Evolutionary conservation across 2,113 vertebrate genomes (phyloP).

Genomic region (Ophthalmolycus amberensis): DNA sequence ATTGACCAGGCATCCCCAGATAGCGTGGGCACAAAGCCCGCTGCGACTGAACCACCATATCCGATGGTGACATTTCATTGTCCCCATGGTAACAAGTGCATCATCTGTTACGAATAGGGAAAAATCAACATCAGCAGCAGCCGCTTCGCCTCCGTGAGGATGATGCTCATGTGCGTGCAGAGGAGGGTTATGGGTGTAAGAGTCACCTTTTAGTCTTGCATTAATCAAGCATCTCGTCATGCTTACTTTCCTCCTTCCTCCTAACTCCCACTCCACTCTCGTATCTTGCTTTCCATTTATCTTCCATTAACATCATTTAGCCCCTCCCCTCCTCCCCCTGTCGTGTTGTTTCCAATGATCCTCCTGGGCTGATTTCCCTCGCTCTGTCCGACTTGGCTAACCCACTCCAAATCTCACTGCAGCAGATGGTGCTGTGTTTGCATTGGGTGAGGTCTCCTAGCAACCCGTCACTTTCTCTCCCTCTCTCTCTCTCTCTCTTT

Average conservation of each 20-base stretch:
- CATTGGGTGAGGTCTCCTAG: slow-evolving; percentile 81
- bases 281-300: slow-evolving; percentile 10
- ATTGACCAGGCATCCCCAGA: slow-evolving; percentile 4
- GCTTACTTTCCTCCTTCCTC: neutral
- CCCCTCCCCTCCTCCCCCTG: slow-evolving; percentile 12
- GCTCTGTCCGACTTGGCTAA: slow-evolving; percentile 61
- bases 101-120: slow-evolving; percentile 38
- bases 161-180: neutral
- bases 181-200: slow-evolving; percentile 26
- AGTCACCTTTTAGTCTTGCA: slow-evolving; percentile 68
- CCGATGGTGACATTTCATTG: slow-evolving; percentile 47
- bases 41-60: slow-evolving; percentile 11
- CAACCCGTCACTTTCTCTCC: slow-evolving; percentile 69
- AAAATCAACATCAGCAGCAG: slow-evolving; percentile 19
- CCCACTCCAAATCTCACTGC: slow-evolving; percentile 74
- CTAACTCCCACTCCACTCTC: neutral
- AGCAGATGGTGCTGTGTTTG: slow-evolving; percentile 83
- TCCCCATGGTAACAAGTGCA: slow-evolving; percentile 66
- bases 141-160: neutral
- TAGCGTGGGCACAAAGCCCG: slow-evolving; percentile 15
- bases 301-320: neutral
- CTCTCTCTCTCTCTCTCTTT: slow-evolving; percentile 26
- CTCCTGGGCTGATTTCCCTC: slow-evolving; percentile 47
- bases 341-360: slow-evolving; percentile 49
- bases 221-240: slow-evolving; percentile 29